phyloP scores from a whole-genome alignment of 2,113 vertebrate species.

The Amblyornis subalaris region DNA sequence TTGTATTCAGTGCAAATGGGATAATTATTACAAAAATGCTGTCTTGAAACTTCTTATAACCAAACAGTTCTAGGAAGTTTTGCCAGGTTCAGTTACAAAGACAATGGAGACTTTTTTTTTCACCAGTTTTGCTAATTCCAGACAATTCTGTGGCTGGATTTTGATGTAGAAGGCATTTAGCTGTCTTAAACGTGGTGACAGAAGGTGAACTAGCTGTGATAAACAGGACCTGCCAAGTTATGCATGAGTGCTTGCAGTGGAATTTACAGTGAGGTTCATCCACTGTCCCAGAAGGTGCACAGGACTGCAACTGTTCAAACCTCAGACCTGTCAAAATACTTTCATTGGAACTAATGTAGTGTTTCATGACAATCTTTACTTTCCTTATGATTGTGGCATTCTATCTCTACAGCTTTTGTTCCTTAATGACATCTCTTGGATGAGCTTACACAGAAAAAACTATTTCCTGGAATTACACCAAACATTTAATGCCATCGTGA shows the following conservation, averaged over 20 bases:
- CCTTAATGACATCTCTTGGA: not conserved
- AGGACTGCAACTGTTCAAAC: not conserved
- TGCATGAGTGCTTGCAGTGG: not conserved
- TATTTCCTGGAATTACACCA: not conserved
- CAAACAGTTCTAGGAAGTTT: conserved; percentile 32
- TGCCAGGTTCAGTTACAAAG: conserved; percentile 48
- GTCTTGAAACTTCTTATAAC: conserved; percentile 56
- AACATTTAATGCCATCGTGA: not conserved
- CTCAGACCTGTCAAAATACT: not conserved
- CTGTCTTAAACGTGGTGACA: not conserved
- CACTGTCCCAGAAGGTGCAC: not conserved
- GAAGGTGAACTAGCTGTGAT: conserved; percentile 19
- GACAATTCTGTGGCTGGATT: conserved; percentile 46
- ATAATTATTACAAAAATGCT: conserved; percentile 41
- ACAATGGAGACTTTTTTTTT: conserved; percentile 20
- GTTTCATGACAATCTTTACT: not conserved
- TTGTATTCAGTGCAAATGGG: conserved; percentile 50
- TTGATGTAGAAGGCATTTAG: conserved; percentile 20
- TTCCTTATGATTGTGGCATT: not conserved
- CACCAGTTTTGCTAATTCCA: conserved; percentile 41
- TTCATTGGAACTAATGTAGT: conserved; percentile 10
- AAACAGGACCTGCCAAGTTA: not conserved
- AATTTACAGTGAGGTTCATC: not conserved
- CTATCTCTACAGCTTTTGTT: not conserved
- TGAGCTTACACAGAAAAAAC: not conserved